phyloP scores from a whole-genome alignment of 53 echinoderm and acorn worm species.

The Holothuria leucospilota region DNA sequence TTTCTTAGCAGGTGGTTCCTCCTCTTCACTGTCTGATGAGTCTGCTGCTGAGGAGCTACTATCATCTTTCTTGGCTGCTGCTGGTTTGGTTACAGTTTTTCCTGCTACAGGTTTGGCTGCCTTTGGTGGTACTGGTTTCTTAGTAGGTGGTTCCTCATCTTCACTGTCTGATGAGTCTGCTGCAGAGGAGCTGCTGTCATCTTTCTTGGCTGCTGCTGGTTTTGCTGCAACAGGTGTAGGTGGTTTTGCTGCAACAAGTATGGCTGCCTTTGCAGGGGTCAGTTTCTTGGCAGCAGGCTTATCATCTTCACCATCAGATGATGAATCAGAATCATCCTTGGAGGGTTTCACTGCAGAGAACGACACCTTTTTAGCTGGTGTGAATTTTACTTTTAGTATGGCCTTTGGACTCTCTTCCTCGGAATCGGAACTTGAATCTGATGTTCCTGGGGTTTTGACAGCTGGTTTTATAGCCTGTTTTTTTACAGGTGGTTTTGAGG shows the following conservation, averaged over 20 bases:
- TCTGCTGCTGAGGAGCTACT: too few relatives aligned
- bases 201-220: constrained; percentile 11
- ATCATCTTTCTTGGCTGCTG: too few relatives aligned
- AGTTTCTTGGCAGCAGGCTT: constrained; percentile 46
- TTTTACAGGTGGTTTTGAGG: constrained; percentile 26
- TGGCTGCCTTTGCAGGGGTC: constrained; percentile 37
- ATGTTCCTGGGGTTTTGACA: constrained; percentile 27
- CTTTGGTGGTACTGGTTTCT: constrained; percentile 31
- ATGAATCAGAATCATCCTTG: constrained; percentile 38
- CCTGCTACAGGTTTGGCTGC: constrained; percentile 4
- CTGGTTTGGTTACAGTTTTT: neutral
- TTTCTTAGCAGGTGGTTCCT: constrained; percentile 54
- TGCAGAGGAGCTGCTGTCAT: neutral
- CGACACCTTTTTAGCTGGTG: constrained; percentile 29
- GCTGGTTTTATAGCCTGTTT: constrained; percentile 10
- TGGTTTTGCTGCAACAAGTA: constrained; percentile 17
- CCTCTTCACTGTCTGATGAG: constrained; percentile 75
- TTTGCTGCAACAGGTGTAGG: neutral
- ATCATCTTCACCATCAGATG: constrained; percentile 75
- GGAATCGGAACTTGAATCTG: constrained; percentile 28
- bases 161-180: constrained; percentile 10
- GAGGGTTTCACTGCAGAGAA: neutral
- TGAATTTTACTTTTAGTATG: neutral
- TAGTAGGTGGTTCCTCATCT: constrained; percentile 36
- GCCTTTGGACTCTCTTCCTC: constrained; percentile 12